Evolutionary conservation across 2,888 invertebrate species (phyloP).

Genomic region (Cantharis rustica): DNA sequence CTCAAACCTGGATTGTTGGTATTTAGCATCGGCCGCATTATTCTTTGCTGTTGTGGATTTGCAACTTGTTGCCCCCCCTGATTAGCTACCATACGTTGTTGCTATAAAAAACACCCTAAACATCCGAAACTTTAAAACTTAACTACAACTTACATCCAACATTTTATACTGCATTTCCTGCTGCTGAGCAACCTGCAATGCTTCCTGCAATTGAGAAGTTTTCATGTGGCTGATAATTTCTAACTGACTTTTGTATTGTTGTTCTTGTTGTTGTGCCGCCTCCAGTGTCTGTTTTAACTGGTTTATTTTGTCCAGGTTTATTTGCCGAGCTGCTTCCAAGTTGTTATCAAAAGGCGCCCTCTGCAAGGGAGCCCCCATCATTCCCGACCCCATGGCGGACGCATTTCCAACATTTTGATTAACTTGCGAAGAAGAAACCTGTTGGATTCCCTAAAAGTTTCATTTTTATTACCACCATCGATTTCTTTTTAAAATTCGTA

Average conservation of each 20-base stretch:
- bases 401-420: slow-evolving; percentile 39
- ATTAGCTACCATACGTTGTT: slow-evolving; percentile 51
- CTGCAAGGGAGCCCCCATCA: slow-evolving; percentile 49
- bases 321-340: slow-evolving; percentile 74
- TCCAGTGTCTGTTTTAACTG: slow-evolving; percentile 78
- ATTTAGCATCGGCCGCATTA: slow-evolving; percentile 72
- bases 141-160: slow-evolving; percentile 65
- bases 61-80: slow-evolving; percentile 46
- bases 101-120: slow-evolving; percentile 32
- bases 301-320: slow-evolving; percentile 78
- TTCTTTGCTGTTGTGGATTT: slow-evolving; percentile 55
- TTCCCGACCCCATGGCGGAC: slow-evolving; percentile 35
- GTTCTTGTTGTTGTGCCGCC: slow-evolving; percentile 78
- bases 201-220: slow-evolving; percentile 64
- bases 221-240: slow-evolving; percentile 71
- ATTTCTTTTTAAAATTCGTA: slow-evolving; percentile 13
- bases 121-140: neutral
- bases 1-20: slow-evolving; percentile 80
- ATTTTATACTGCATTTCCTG: slow-evolving; percentile 80
- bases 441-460: slow-evolving; percentile 19
- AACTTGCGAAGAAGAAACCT: slow-evolving; percentile 37
- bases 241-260: slow-evolving; percentile 78
- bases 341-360: slow-evolving; percentile 58
- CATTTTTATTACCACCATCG: neutral
- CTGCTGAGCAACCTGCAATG: slow-evolving; percentile 75